Evolutionary conservation across 2,888 invertebrate genomes (phyloP), one percentile per base, ranked within the genome.

Genomic region (Caenorhabditis imperialis): DNA sequence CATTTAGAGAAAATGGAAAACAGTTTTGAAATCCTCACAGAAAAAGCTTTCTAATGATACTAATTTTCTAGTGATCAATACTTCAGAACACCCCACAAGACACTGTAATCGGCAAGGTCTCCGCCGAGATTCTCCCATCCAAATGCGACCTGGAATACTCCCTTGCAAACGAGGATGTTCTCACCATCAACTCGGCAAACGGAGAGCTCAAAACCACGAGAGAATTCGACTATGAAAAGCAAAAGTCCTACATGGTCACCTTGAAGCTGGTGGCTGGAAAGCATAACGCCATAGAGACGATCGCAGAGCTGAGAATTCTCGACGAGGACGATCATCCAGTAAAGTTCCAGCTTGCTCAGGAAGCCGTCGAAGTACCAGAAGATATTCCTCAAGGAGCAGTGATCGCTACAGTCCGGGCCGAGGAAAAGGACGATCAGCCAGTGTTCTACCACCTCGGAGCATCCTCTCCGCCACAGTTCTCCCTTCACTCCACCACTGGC

Each of bases 191-290:
- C 33, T 18, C 48, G n/a, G 38, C 40, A 6, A 79, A 47, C 7
- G 79, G 79, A 35, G 77, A 75, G 25, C 55, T 79, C 3, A 53
- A 47, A 30, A 75, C 74, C n/a, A 30, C 45, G 16, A 48, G 42
- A 30, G 63, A 55, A 20, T 77, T 79, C 18, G 79, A 79, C 35
- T 75, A 48, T 35, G 77, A 79, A 40, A 72, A 69, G n/a, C 27
- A 10, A 4, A 60, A 63, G 14, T 62, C 44, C 20, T 63, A 75
- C 48, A 5, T 69, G 40, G 44, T 77, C 1, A 70, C 37, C 4
- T 18, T 74, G 7, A 47, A 54, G 27, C 20, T 74, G 20, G 54
- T 47, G 7, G 67, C 74, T 14, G 74, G 69, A 16, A 48, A 60
- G 40, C 57, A 74, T 35, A 44, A 62, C 14, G 37, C 30, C 3